Base-by-base conservation (phyloP, 1,140 invertebrate genomes). In the Galleria mellonella region DNA sequence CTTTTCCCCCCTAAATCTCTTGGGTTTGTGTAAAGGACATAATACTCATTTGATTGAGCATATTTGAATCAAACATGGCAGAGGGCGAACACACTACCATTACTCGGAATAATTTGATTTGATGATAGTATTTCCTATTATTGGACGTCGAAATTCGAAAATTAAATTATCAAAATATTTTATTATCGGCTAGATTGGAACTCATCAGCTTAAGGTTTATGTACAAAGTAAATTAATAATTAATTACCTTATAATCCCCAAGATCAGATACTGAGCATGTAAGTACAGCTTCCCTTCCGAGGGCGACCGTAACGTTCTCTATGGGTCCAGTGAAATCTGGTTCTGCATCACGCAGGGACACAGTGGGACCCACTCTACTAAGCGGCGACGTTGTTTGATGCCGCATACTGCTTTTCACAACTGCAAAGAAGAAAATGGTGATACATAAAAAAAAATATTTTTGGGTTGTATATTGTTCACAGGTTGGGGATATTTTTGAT, bases 211-310 rank as follows among this genome's bases (percentile, higher is more conserved):
- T 23, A 23, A 23, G 6, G 6, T 23, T 23, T 3, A 3, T 6
- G 17, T 23, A 6, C 17, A 3, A 23, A 23, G 2, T 23, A 23
- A 3, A 3, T 23, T 23, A 2, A 23, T 23, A 3, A 3, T 2
- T 23, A 23, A 23, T 23, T 89, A 94, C 94, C 90, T 93, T 94
- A 75, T 92, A 94, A 72, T 92, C 92, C 15, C 93, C 93, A 32
- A 95, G 88, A 79, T 93, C 91, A 37, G 90, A 90, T n/a, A 95
- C 92, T 42, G 90, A 90, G 75, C 94, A 95, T 15, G 93, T 92
- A 32, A 95, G 89, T 42, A 93, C 87, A 6, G 92, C 94, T 68
- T 94, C 93, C 43, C 92, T 87, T 14, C 94, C 93, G 12, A 93
- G 88, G n/a, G 93, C 90, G 23, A 93, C 92, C 7, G 94, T 95